A percentile compares a stretch with the other conserved stretches of the same genome.
phyloP scores from a whole-genome alignment of 30 jellyfish, hydroid and myxozoan genomes.

The Aurelia sp. region DNA sequence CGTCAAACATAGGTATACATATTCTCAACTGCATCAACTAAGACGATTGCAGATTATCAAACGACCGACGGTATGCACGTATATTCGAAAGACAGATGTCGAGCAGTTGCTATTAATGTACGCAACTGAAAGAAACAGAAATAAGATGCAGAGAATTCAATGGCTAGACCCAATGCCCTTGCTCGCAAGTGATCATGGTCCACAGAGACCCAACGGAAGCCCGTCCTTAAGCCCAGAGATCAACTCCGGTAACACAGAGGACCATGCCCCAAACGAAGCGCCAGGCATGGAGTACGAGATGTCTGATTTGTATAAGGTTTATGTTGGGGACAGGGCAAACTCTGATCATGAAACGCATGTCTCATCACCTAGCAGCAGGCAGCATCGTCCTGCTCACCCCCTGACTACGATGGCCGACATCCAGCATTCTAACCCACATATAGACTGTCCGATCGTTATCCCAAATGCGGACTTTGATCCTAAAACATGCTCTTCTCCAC shows the following conservation, averaged over 20 bases:
- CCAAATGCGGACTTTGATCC: constrained; percentile 99
- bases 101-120: constrained; percentile 92
- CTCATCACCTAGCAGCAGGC: constrained; percentile 36
- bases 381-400: constrained; percentile 63
- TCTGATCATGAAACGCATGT: constrained; percentile 46
- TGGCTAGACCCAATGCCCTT: constrained; percentile 82
- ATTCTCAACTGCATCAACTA: constrained; percentile 97
- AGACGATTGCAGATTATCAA: constrained; percentile 93
- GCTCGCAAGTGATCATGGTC: constrained; percentile 87
- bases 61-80: constrained; percentile 98
- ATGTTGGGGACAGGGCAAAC: constrained; percentile 62
- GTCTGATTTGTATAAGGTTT: constrained; percentile 74
- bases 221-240: constrained; percentile 60
- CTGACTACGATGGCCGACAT: constrained; percentile 79
- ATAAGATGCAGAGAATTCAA: constrained; percentile 75
- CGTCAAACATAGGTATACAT: constrained; percentile 87
- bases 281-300: constrained; percentile 67
- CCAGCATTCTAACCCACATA: constrained; percentile 90
- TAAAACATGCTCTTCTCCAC: constrained; percentile 60
- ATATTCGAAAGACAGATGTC: constrained; percentile 79
- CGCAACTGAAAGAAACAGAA: constrained; percentile 92
- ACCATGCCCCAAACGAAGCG: constrained; percentile 13
- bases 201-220: constrained; percentile 62
- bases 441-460: constrained; percentile 97
- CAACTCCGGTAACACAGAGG: constrained; percentile 7